These are phyloP conservation scores for Stratiomys singularior DNA, from an alignment of 2,888 invertebrate species.

Conservation along the genomic window DNA sequence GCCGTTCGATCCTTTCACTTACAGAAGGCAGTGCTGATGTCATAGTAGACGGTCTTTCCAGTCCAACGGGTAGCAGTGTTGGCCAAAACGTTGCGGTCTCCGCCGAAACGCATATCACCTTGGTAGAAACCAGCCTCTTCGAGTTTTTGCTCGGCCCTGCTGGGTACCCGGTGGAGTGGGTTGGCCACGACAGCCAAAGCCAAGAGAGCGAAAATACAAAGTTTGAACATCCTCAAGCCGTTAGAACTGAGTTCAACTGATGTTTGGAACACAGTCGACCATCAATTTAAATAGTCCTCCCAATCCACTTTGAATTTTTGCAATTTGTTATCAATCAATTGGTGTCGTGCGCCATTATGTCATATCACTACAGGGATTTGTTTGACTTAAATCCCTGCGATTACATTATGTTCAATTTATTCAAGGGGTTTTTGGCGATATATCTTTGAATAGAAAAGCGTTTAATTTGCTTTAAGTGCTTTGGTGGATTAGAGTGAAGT, in stretches of 20 bases:
- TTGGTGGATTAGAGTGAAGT: too few relatives aligned
- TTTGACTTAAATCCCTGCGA: background rate
- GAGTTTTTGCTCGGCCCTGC: constrained; percentile 13
- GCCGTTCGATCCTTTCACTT: background rate
- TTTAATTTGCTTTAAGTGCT: too few relatives aligned
- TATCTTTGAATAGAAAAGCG: too few relatives aligned
- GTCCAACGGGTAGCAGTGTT: constrained; percentile 71
- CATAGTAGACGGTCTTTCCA: constrained; percentile 74
- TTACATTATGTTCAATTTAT: background rate
- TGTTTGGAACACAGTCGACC: background rate
- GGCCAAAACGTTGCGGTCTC: constrained; percentile 70
- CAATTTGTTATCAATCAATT: background rate
- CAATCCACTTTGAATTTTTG: background rate
- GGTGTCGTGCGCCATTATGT: background rate
- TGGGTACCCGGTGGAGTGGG: background rate
- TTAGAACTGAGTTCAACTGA: constrained; percentile 34
- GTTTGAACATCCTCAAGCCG: constrained; percentile 34
- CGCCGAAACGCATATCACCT: constrained; percentile 77
- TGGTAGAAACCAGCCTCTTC: constrained; percentile 79
- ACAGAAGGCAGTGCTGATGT: constrained; percentile 70
- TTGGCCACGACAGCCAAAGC: constrained; percentile 15
- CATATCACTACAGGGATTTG: background rate
- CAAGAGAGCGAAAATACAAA: constrained; percentile 25
- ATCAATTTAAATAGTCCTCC: constrained; percentile 4
- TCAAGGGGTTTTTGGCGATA: background rate